Percentiles rank a stretch among this genome's conserved stretches.
These are phyloP conservation scores for Ditula angustiorana DNA, from an alignment of 2,888 invertebrate species.

Conservation along the genomic window DNA sequence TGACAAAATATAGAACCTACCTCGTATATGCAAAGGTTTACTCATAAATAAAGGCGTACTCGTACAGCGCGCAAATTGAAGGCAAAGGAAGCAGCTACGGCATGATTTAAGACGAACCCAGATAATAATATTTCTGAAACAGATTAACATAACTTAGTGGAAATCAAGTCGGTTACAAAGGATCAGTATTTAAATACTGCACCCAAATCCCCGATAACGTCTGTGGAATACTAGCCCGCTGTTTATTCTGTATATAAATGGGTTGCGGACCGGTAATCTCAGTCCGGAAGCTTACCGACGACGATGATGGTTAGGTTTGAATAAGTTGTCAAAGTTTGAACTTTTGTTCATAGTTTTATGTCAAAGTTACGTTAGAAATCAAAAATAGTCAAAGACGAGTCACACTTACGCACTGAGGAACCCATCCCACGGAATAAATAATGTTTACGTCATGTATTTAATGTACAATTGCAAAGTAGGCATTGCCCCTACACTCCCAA, in stretches of 20 bases:
- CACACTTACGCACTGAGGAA: too few species aligned
- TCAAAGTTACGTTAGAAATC: not conserved
- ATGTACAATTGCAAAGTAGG: too few species aligned
- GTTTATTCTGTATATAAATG: slow-evolving; percentile 35
- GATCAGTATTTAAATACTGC: slow-evolving; percentile 67
- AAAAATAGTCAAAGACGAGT: too few species aligned
- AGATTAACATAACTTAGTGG: slow-evolving; percentile 66
- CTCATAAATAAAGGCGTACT: slow-evolving; percentile 57
- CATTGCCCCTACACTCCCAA: too few species aligned
- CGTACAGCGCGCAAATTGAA: slow-evolving; percentile 56
- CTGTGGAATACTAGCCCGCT: slow-evolving; percentile 20
- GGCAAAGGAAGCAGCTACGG: slow-evolving; percentile 43
- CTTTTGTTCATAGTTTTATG: too few species aligned
- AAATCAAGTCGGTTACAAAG: slow-evolving; percentile 45
- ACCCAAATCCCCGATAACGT: slow-evolving; percentile 53
- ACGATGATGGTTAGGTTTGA: too few species aligned
- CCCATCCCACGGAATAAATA: too few species aligned
- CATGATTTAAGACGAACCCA: slow-evolving; percentile 35
- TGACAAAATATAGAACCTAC: slow-evolving; percentile 45
- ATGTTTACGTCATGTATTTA: too few species aligned
- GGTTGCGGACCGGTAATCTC: slow-evolving; percentile 28
- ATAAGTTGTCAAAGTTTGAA: too few species aligned
- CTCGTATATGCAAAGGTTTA: slow-evolving; percentile 51
- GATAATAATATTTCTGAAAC: slow-evolving; percentile 57
- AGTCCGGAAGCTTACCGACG: not conserved